Evolutionary conservation across 2,797 vertebrate species (phyloP).

Genomic region (Yasuhikotakia modesta): DNA sequence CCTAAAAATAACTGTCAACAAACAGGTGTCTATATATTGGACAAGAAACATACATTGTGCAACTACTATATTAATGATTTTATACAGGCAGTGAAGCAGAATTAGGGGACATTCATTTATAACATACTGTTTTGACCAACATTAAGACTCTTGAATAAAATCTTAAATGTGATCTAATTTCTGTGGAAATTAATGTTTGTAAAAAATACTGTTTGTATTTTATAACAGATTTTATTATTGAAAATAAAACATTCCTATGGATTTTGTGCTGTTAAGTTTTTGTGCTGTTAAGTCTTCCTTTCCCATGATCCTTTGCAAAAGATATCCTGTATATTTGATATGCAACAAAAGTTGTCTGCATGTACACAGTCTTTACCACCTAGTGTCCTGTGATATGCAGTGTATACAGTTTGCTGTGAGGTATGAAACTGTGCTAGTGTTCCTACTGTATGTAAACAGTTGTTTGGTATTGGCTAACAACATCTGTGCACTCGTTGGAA

Average conservation of each 20-base stretch:
- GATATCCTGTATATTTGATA: background rate
- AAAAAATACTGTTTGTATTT: slow-evolving; percentile 25
- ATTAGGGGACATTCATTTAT: background rate
- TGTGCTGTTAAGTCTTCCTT: slow-evolving; percentile 3
- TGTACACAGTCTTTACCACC: background rate
- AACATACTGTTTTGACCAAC: background rate
- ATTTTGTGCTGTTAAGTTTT: slow-evolving; percentile 9
- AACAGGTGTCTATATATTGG: background rate
- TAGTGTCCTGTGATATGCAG: slow-evolving; percentile 2
- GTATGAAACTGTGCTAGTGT: slow-evolving; percentile 3
- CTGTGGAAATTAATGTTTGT: slow-evolving; percentile 25
- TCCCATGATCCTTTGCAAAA: slow-evolving; percentile 5
- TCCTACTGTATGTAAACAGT: slow-evolving; percentile 10
- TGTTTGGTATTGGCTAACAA: slow-evolving; percentile 32
- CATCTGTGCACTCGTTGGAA: slow-evolving; percentile 45
- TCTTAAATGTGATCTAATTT: background rate
- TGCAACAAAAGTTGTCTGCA: slow-evolving; percentile 9
- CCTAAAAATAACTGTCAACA: background rate
- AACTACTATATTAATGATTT: background rate
- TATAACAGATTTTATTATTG: slow-evolving; percentile 12
- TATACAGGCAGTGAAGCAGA: background rate
- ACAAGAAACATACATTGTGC: background rate
- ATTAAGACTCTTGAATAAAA: slow-evolving; percentile 22
- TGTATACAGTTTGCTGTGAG: background rate
- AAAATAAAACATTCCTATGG: background rate